Evolutionary conservation across 2,113 vertebrate species (phyloP).

Genomic region (Tyto alba): DNA sequence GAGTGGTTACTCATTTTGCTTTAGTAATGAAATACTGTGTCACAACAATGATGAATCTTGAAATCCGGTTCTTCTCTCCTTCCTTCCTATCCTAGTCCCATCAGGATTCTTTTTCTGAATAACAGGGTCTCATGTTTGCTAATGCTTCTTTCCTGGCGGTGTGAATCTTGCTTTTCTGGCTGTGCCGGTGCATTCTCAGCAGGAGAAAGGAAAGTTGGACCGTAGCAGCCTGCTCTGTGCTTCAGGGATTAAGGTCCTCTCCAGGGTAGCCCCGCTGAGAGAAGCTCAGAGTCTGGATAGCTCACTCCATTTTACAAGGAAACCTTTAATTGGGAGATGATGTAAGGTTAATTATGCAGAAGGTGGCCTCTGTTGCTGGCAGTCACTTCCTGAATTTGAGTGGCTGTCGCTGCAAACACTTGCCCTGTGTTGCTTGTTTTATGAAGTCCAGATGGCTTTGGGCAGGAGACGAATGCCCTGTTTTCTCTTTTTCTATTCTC

Average conservation of each 20-base stretch:
- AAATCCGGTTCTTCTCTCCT: neutral
- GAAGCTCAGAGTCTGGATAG: neutral
- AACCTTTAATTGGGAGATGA: neutral
- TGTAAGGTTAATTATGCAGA: neutral
- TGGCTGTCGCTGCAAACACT: neutral
- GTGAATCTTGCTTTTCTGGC: neutral
- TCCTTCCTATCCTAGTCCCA: neutral
- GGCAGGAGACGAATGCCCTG: neutral
- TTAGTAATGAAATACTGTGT: neutral
- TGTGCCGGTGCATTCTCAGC: neutral
- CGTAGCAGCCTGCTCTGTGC: too few species aligned
- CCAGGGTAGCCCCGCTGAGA: neutral
- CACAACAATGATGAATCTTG: neutral
- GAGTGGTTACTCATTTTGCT: neutral
- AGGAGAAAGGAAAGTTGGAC: neutral
- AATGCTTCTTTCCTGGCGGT: neutral
- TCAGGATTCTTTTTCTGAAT: neutral
- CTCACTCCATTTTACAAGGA: neutral
- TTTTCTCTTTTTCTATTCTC: neutral
- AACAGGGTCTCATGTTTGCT: neutral
- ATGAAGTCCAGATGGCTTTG: neutral
- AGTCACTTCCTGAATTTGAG: neutral
- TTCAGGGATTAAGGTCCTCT: neutral
- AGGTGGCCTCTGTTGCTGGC: neutral
- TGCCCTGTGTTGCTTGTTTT: too few species aligned